Base-by-base conservation (phyloP, 2,888 invertebrate genomes). In the Neocrepidodera transversa region DNA sequence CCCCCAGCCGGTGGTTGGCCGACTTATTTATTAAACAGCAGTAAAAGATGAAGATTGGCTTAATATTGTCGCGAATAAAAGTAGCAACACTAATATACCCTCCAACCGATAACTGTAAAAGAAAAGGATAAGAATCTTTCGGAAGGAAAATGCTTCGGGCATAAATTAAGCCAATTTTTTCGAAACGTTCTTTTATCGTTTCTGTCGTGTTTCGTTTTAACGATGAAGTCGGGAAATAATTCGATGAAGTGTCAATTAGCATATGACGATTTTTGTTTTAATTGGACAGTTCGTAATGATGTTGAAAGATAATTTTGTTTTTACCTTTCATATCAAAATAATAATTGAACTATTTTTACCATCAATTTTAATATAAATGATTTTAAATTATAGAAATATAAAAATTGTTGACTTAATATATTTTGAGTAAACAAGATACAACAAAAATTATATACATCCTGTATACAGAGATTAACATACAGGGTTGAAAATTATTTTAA, bases 21-120 rank as follows among this genome's bases (percentile, higher is more conserved):
- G 51, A 52, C 54, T 64, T 62, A 64, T 62, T 64, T 62, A 64
- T 64, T 62, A 58, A 64, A 52, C 61, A 56, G 49, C 49, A 38
- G 50, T 64, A 64, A 61, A 58, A 58, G 58, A 57, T 50, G 50
- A 45, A 57, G 45, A 43, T 51, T 43, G 50, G 35, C 35, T 42
- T 57, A 50, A 60, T 45, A 56, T 60, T 43, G 55, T 30, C 43
- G 43, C 45, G 51, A 47, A 60, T 47, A 30, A 60, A 59, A 52
- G 42, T 50, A 26, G 50, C 50, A 50, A 57, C 50, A 57, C 49
- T 57, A 57, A 50, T 40, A 57, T 18, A 30, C 42, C 30, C 43
- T n/a, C n/a, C 30, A 16, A 32, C 52, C 53, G 30, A 53, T 53
- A 53, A 53, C 43, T 45, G 43, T 43, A 40, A 43, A 53, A 42